A percentile compares a stretch with the other conserved stretches of the same genome.
Conservation (phyloP, 2,113 vertebrate species). For the Apteryx mantelli region DNA sequence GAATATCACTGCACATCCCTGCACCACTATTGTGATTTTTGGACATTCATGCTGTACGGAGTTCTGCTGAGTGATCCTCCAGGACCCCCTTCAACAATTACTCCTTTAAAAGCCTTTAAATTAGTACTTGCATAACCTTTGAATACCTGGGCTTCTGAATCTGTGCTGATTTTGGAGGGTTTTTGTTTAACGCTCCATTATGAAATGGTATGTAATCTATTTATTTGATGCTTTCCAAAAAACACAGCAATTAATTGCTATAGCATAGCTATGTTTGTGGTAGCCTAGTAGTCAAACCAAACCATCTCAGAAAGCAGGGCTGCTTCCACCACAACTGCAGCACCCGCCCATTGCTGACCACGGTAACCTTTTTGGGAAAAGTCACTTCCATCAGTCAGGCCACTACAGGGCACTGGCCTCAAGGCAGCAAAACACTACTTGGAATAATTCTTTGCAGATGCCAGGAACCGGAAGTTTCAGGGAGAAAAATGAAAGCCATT, state of each 20-base stretch:
- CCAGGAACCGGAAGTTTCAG: constrained; percentile 86
- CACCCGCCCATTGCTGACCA: constrained; percentile 72
- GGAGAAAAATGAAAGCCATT: constrained; percentile 89
- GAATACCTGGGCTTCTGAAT: neutral
- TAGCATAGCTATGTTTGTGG: neutral
- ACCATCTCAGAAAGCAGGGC: constrained; percentile 72
- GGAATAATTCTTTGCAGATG: constrained; percentile 90
- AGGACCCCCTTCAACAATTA: accelerated
- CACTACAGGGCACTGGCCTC: constrained; percentile 79
- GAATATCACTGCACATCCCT: neutral
- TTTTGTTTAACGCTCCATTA: neutral
- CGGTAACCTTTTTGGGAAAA: constrained; percentile 83
- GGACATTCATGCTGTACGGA: neutral
- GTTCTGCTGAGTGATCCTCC: neutral
- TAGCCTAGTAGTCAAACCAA: neutral
- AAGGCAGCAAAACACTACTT: constrained; percentile 81
- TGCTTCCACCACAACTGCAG: constrained; percentile 44
- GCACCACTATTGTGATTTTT: neutral
- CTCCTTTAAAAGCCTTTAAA: neutral
- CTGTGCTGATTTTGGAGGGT: neutral
- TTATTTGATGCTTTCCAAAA: neutral
- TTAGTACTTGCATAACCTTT: neutral
- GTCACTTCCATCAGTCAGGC: constrained; percentile 80
- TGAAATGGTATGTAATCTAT: neutral
- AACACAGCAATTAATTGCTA: neutral